Evolutionary conservation across 2,888 invertebrate species (phyloP), one percentile per base, ranked within the genome.

Genomic region (Tricholauxania praeusta): DNA sequence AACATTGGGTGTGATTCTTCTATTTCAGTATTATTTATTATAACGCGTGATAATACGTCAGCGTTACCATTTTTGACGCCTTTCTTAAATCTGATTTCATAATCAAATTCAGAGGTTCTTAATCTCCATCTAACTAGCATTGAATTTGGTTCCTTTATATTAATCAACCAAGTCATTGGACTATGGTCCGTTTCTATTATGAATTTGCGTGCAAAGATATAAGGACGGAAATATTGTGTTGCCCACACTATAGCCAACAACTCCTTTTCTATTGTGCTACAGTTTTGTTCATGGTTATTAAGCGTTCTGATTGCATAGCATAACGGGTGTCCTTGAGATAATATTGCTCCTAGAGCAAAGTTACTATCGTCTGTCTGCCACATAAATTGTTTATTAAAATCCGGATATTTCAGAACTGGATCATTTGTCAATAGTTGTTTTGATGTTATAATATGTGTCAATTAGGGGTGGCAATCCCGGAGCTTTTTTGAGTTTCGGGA

Each of bases 121-220:
- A 76, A 12, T 81, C 68, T 75, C 86, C 85, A 87, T 5, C 86
- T 64, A 12, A 80, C 81, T 10, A 86, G 73, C 73, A 85, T 80
- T 0, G 82, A 82, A 51, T 82, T 84, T 1, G 84, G 85, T 17
- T 86, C 85, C 76, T 87, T 86, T 0, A 85, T 53, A 0, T 77
- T 81, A 79, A 1, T 87, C 84, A 39, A 39, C 39, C 10, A 39
- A 39, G 39, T 39, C 10, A 39, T 1, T 1, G 39, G 39, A 7
- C 39, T 39, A 39, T 39, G 39, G 2, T 39, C 39, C 1, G 39
- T 39, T 10, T 39, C 39, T 39, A 39, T 39, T 0, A 71, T 79
- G 49, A 88, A 86, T 72, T 80, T 80, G 47, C 78, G 77, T 4
- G 83, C 85, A 51, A 82, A 84, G 5, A 86, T 19, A 52, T 85